Evolutionary conservation across 2,888 invertebrate species (phyloP), one percentile per base, ranked within the genome.

Genomic region (Cantharis rustica): DNA sequence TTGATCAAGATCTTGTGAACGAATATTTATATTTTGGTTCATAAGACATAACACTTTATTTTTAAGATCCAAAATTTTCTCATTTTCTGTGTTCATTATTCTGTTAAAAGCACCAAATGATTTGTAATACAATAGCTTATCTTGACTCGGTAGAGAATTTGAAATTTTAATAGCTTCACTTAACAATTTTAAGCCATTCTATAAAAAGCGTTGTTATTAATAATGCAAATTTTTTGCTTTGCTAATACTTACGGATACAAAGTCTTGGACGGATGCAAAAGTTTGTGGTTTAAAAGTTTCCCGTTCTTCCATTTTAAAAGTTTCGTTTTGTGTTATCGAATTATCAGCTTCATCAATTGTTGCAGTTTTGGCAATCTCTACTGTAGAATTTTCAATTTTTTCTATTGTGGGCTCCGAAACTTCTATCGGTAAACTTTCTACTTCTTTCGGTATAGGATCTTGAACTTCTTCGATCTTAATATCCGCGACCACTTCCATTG

Each of bases 41-140:
- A 92, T 90, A 76, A 89, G 87, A 81, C 89, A 87, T 79, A 94
- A 82, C 82, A 92, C 87, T 84, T 89, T 85, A 81, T 92, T 89
- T 85, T 92, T 90, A 82, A 91, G 84, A 81, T 89, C 90, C 61
- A 94, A 86, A 68, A 96, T 89, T 84, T 91, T 91, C 79, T 91
- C 90, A 4, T 92, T 91, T 85, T 95, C 91, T 68, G 90, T 86
- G 77, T 91, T 91, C 82, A 94, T 90, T 9, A 93, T 90, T 80
- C 91, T 90, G 61, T 92, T 91, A 85, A 96, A 97, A 16, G 93
- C 91, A 5, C 94, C 91, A 86, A 93, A 94, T n/a, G 95, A 94
- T 71, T 92, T 91, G 84, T 95, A 96, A 77, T 94, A 91, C 82
- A 94, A 92, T 85, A 93, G 93, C 66, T 95, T 92, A 61, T 91